A percentile compares a stretch with the other conserved stretches of the same genome.
These are phyloP conservation scores for Tupiocoris notatus DNA, from an alignment of 2,888 invertebrate genomes.

Conservation along the genomic window DNA sequence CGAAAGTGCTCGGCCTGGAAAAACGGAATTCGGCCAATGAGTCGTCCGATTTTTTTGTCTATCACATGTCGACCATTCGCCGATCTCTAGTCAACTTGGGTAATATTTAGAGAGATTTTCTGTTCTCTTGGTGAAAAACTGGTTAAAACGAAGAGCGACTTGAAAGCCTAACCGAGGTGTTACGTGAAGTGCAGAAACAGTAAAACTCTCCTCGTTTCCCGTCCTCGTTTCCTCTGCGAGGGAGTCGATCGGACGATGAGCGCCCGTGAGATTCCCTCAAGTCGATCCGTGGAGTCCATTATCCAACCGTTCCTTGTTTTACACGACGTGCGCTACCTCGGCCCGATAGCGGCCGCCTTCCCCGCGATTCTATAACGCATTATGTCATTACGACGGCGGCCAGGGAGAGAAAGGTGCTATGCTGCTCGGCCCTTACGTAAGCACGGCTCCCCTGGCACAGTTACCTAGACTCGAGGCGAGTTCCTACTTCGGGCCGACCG, in stretches of 20 bases:
- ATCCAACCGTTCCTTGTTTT: neutral
- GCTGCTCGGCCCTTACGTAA: neutral
- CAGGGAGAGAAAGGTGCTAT: slow-evolving; percentile 30
- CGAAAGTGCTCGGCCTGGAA: no score
- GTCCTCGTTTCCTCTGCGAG: neutral
- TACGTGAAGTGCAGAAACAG: neutral
- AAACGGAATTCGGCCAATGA: no score
- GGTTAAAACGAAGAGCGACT: no score
- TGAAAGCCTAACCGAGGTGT: neutral
- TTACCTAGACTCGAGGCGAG: neutral
- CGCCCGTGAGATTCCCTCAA: neutral
- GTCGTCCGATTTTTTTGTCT: no score
- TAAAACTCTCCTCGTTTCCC: neutral
- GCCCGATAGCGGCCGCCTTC: neutral
- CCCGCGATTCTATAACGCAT: slow-evolving; percentile 26
- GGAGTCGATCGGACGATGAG: neutral
- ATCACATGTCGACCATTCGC: no score
- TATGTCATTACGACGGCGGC: slow-evolving; percentile 21
- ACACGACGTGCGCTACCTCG: no score
- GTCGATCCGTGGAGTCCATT: neutral
- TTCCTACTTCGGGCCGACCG: neutral
- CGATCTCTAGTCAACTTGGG: no score
- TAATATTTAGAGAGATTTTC: no score
- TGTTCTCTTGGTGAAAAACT: no score
- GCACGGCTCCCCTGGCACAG: neutral